Evolutionary conservation across 2,797 vertebrate species (phyloP).

Genomic region (Falco columbarius): DNA sequence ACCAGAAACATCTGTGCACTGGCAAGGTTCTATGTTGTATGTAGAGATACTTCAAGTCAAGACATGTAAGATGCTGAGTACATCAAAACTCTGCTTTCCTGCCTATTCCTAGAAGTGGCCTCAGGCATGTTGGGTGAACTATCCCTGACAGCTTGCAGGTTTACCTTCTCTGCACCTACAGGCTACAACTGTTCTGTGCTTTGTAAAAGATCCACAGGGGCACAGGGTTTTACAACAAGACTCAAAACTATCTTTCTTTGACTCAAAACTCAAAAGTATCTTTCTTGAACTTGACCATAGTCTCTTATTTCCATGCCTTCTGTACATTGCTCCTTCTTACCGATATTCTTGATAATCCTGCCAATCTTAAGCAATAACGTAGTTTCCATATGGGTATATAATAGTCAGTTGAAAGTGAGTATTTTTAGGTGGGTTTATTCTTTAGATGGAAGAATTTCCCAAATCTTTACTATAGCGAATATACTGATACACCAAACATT

Average conservation of each 20-base stretch:
- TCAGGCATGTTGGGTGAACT: neutral
- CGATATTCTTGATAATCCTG: neutral
- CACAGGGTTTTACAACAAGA: neutral
- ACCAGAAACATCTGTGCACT: accelerated
- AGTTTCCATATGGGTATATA: neutral
- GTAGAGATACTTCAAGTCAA: neutral
- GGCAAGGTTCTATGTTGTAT: neutral
- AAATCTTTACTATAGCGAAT: neutral
- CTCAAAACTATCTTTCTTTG: neutral
- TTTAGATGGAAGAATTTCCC: neutral
- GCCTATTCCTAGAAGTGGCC: neutral
- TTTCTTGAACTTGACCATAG: neutral
- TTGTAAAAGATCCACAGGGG: accelerated
- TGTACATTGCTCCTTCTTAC: neutral
- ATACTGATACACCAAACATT: neutral
- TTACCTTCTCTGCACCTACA: neutral
- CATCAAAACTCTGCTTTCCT: neutral
- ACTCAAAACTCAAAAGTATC: neutral
- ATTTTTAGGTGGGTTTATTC: neutral
- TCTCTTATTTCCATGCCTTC: neutral
- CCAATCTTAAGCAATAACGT: neutral
- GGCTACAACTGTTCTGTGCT: neutral
- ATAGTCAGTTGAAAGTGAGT: neutral
- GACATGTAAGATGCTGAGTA: neutral
- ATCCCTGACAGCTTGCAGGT: neutral